Base-by-base conservation (phyloP, 2,888 invertebrate genomes). In the Keiferia lycopersicella region DNA sequence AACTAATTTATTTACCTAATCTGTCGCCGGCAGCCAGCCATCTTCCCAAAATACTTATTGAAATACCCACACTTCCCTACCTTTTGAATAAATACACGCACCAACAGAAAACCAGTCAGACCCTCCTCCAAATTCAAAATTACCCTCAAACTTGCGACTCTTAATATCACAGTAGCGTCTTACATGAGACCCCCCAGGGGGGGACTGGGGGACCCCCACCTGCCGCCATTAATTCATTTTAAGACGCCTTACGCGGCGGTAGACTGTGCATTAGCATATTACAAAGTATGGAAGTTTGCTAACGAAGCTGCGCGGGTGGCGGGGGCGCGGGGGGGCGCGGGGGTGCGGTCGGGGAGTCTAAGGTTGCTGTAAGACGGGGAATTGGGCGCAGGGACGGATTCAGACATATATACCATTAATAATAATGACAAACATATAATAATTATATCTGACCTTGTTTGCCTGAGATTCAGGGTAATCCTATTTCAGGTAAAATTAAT, bases 231-330 rank as follows among this genome's bases (percentile, higher is more conserved):
- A 91, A 90, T 91, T 91, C 91, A 91, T 91, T 91, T 91, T 91
- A 91, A 91, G 91, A 90, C 83, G 88, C 76, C 83, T 79, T 83
- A 80, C 79, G 76, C 79, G 79, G 86, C 87, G 83, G 83, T 81
- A 86, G 86, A 83, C 79, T 77, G 78, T 75, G 87, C 89, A 91
- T 91, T 91, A 90, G 90, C 91, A 91, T 91, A 91, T 91, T 91
- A 91, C 91, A 91, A 91, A 91, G 91, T 91, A 91, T 91, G 88
- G 91, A 91, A 91, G 90, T 91, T 91, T 80, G 78, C 84, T 88
- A 91, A 88, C 91, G 88, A 88, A 87, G 77, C 77, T 78, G 74
- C 85, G 74, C 78, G 75, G 75, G 68, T 34, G 34, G 34, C 1
- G 69, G 65, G 34, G 4, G 6, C 68, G 65, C 69, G 62, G 67